These are phyloP conservation scores for Saccopteryx leptura DNA, from an alignment of 2,113 vertebrate species.

Conservation along the genomic window DNA sequence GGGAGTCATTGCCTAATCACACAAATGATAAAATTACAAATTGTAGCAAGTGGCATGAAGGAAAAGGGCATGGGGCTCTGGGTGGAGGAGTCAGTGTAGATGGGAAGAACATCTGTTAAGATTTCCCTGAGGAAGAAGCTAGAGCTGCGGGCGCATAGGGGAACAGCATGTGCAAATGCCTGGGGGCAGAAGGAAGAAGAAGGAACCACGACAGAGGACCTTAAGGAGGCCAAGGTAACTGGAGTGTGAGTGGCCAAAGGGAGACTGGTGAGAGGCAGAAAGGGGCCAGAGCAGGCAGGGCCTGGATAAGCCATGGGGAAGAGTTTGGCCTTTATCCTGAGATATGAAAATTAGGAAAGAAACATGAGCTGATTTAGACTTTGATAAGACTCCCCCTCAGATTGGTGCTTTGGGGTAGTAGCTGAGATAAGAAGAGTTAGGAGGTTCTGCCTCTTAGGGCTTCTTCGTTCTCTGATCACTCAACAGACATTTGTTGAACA, in stretches of 20 bases:
- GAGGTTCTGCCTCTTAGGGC: background rate
- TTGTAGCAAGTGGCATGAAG: background rate
- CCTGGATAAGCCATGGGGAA: background rate
- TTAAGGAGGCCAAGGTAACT: background rate
- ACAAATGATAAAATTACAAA: background rate
- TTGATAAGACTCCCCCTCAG: background rate
- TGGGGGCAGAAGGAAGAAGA: background rate
- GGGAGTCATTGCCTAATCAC: background rate
- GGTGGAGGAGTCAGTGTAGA: rapidly evolving
- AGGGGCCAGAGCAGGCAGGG: background rate
- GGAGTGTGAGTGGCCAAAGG: background rate
- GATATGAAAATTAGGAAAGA: background rate
- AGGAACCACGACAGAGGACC: background rate
- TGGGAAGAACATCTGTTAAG: background rate
- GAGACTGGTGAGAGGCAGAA: background rate
- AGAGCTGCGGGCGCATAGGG: rapidly evolving
- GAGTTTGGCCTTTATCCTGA: background rate
- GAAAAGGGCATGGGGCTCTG: rapidly evolving
- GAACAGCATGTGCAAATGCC: background rate
- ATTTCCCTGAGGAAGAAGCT: background rate
- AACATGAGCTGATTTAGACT: background rate
- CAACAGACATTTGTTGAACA: background rate
- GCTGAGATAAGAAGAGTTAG: background rate
- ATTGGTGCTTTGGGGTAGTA: background rate
- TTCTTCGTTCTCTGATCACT: background rate